Evolutionary conservation across 2,797 vertebrate genomes (phyloP).

Genomic region (Spheniscus humboldti): DNA sequence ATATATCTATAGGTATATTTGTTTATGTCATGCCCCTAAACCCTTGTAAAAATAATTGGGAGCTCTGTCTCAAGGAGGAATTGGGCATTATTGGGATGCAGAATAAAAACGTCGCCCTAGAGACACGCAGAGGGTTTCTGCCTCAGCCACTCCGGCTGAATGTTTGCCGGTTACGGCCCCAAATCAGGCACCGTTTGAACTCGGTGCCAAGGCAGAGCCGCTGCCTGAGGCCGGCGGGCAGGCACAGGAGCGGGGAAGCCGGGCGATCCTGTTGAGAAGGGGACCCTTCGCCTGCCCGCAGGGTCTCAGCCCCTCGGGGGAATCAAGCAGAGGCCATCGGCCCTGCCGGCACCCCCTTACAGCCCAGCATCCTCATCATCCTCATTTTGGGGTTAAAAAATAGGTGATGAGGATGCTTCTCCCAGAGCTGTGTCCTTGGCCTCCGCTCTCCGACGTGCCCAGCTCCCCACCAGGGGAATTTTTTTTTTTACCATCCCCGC

Average conservation of each 20-base stretch:
- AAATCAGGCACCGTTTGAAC: background rate
- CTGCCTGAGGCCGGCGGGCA: background rate
- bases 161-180: background rate
- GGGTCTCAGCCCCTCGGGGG: background rate
- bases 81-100: background rate
- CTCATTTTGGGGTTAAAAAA: background rate
- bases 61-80: background rate
- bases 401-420: background rate
- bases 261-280: background rate
- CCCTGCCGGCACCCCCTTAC: background rate
- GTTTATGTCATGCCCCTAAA: background rate
- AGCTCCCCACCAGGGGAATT: background rate
- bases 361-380: background rate
- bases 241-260: background rate
- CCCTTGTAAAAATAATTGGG: background rate
- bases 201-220: background rate
- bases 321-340: background rate
- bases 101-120: background rate
- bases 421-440: background rate
- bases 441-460: accelerated
- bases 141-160: background rate
- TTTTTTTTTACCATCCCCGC: background rate
- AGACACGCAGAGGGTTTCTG: background rate
- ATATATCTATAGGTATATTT: background rate
- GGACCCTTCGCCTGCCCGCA: background rate